Evolutionary conservation across 2,888 invertebrate species (phyloP).

Genomic region (Saturnia japonica): DNA sequence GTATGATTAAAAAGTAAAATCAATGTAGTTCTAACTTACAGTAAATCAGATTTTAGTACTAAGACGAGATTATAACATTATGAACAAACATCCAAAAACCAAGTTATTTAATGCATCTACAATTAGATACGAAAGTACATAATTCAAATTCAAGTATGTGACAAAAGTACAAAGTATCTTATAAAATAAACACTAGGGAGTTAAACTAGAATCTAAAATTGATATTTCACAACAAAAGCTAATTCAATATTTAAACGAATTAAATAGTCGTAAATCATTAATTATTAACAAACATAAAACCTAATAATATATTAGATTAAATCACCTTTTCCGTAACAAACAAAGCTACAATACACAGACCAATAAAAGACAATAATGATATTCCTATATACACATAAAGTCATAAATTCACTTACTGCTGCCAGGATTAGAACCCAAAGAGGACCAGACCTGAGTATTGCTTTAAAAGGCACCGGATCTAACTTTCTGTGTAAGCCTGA

Average conservation of each 20-base stretch:
- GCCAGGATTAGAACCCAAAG: constrained; percentile 87
- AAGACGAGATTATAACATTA: not conserved
- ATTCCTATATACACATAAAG: not conserved
- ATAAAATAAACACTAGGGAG: not conserved
- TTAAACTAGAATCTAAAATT: not conserved
- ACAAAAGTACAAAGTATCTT: not conserved
- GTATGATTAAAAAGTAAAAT: too few relatives aligned
- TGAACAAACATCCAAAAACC: not conserved
- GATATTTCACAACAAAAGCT: not conserved
- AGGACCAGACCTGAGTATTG: constrained; percentile 83
- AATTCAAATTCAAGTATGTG: not conserved
- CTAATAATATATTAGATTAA: too few relatives aligned
- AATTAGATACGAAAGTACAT: not conserved
- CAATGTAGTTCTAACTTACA: too few relatives aligned
- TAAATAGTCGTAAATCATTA: too few relatives aligned
- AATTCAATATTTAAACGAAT: not conserved
- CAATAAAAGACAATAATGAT: not conserved
- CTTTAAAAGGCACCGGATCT: constrained; percentile 85
- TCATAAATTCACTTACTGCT: constrained; percentile 71
- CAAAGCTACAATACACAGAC: not conserved
- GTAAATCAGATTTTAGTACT: not conserved
- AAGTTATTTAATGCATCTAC: not conserved
- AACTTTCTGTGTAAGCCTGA: constrained; percentile 79
- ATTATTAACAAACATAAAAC: too few relatives aligned
- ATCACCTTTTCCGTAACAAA: too few relatives aligned